A percentile compares a stretch with the other conserved stretches of the same genome.
These are phyloP conservation scores for Pecten maximus DNA, from an alignment of 2,888 invertebrate genomes.

Conservation along the genomic window DNA sequence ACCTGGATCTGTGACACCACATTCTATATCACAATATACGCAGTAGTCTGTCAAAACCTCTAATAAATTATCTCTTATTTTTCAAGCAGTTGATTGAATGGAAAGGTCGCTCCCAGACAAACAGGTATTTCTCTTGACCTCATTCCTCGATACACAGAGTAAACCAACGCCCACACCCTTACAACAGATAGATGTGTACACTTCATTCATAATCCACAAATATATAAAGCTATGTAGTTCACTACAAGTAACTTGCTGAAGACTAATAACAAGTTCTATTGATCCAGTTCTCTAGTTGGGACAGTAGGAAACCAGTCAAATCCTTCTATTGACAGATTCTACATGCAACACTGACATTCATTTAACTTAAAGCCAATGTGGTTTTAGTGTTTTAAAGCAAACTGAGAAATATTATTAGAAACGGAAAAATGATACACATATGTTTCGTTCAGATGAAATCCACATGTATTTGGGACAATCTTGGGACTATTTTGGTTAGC, in stretches of 20 bases:
- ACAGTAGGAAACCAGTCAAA: neutral
- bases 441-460: no score
- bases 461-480: no score
- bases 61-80: neutral
- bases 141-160: neutral
- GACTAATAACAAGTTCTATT: no score
- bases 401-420: no score
- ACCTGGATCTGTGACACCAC: neutral
- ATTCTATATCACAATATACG: conserved; percentile 10
- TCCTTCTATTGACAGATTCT: neutral
- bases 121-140: conserved; percentile 28
- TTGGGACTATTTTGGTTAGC: no score
- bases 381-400: no score
- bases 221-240: neutral
- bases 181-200: neutral
- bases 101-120: conserved; percentile 29
- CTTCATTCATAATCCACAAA: conserved; percentile 23
- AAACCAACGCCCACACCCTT: neutral
- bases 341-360: no score
- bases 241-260: neutral
- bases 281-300: neutral
- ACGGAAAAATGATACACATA: no score
- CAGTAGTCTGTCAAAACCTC: conserved; percentile 25
- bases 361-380: no score
- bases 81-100: conserved; percentile 16